A percentile compares a stretch with the other conserved stretches of the same genome.
Evolutionary conservation across 2,797 vertebrate species (phyloP).

Genomic region (Poeciliopsis turneri): DNA sequence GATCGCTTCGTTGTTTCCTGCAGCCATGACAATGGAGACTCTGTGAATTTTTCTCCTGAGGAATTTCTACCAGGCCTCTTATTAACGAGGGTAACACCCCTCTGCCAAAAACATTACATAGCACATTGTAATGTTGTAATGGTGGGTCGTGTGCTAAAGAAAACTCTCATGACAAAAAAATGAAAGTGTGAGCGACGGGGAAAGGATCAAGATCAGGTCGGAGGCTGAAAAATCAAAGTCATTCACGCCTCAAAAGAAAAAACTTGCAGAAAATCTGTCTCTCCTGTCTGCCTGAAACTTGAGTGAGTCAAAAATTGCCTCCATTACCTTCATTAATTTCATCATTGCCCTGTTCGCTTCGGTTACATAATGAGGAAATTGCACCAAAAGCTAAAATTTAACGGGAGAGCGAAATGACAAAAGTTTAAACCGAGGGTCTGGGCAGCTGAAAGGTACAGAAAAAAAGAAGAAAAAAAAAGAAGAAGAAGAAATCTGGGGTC

Average conservation of each 20-base stretch:
- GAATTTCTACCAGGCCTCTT: conserved; percentile 68
- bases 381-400: conserved; percentile 41
- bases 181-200: not conserved
- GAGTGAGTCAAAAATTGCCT: conserved; percentile 57
- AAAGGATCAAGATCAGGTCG: conserved; percentile 16
- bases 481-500: conserved; percentile 9
- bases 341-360: conserved; percentile 44
- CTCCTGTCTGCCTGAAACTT: conserved; percentile 39
- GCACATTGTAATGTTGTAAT: conserved; percentile 55
- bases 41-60: conserved; percentile 63
- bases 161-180: conserved; percentile 16
- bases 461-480: conserved; percentile 1
- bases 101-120: conserved; percentile 66
- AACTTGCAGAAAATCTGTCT: conserved; percentile 3
- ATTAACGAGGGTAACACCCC: conserved; percentile 61
- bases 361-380: conserved; percentile 64
- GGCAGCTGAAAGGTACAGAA: not conserved
- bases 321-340: conserved; percentile 71
- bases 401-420: conserved; percentile 32
- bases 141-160: conserved; percentile 27
- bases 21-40: conserved; percentile 64
- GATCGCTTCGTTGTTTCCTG: conserved; percentile 56
- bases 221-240: conserved; percentile 19
- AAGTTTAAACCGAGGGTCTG: conserved; percentile 21
- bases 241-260: conserved; percentile 5